Evolutionary conservation across 2,888 invertebrate genomes (phyloP).

Genomic region (Portevinia maculata): DNA sequence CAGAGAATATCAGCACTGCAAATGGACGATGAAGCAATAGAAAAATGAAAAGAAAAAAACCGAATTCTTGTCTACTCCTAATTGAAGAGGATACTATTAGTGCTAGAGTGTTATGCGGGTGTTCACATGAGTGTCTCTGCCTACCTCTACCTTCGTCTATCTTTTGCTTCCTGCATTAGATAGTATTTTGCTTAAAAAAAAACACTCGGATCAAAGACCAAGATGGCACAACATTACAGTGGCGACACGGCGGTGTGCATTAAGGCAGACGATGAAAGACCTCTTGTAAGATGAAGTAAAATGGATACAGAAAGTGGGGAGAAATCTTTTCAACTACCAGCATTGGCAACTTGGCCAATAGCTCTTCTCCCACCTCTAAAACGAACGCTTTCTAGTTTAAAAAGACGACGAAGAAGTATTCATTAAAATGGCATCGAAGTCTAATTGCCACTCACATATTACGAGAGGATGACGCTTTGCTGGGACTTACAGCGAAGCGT

Average conservation of each 20-base stretch:
- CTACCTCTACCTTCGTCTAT: constrained; percentile 18
- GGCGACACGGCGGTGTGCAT: constrained; percentile 23
- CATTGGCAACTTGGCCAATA: constrained; percentile 36
- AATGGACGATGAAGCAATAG: constrained; percentile 6
- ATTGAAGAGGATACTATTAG: constrained; percentile 71
- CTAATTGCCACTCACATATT: constrained; percentile 73
- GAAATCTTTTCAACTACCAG: constrained; percentile 32
- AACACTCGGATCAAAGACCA: constrained; percentile 65
- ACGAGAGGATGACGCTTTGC: constrained; percentile 21
- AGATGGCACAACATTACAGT: constrained; percentile 63
- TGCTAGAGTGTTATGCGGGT: constrained; percentile 61
- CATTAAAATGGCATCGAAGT: constrained; percentile 74
- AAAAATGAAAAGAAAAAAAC: constrained; percentile 23
- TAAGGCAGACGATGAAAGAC: constrained; percentile 46
- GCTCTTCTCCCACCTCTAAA: constrained; percentile 10
- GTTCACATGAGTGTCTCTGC: constrained; percentile 67
- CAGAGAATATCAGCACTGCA: constrained; percentile 40
- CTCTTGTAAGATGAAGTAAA: constrained; percentile 33
- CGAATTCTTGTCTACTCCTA: constrained; percentile 62
- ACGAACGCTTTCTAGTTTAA: constrained; percentile 49
- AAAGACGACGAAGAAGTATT: constrained; percentile 61
- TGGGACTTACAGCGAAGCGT: not conserved
- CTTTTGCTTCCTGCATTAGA: constrained; percentile 49
- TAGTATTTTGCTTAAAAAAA: constrained; percentile 24
- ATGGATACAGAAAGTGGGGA: constrained; percentile 15